Percentiles rank a stretch among this genome's conserved stretches.
These are phyloP conservation scores for Tortrix viridana DNA, from an alignment of 2,888 invertebrate genomes.

Conservation along the genomic window DNA sequence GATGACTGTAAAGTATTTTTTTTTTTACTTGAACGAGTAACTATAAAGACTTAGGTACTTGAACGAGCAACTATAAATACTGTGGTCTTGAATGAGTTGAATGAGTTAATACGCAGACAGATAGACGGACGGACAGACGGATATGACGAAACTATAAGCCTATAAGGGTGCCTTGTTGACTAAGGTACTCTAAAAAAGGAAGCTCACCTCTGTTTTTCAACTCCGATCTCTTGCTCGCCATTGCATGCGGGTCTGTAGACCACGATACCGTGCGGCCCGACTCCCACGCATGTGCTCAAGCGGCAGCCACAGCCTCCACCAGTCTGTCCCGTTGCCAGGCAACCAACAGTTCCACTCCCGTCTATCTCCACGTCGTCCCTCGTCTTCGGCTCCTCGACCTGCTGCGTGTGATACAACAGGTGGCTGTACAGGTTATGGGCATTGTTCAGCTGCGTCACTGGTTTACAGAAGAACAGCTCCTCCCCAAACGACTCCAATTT, in stretches of 20 bases:
- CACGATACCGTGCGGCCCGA: constrained; percentile 93
- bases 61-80: too few relatives aligned
- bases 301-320: constrained; percentile 77
- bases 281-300: constrained; percentile 86
- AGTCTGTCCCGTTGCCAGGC: constrained; percentile 72
- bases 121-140: too few relatives aligned
- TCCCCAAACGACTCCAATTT: constrained; percentile 92
- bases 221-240: constrained; percentile 84
- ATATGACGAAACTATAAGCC: too few relatives aligned
- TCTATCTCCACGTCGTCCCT: constrained; percentile 76
- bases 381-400: constrained; percentile 79
- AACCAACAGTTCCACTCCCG: constrained; percentile 76
- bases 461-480: constrained; percentile 91
- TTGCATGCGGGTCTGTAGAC: constrained; percentile 84
- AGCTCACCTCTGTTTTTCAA: constrained; percentile 86
- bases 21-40: too few relatives aligned
- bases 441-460: constrained; percentile 82
- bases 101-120: too few relatives aligned
- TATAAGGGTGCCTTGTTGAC: too few relatives aligned
- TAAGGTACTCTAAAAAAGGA: neutral
- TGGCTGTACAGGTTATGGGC: constrained; percentile 91
- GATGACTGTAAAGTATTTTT: too few relatives aligned
- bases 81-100: too few relatives aligned
- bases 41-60: too few relatives aligned
- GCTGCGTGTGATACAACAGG: constrained; percentile 85